Evolutionary conservation across 2,113 vertebrate species (phyloP), one percentile per base, ranked within the genome.

Genomic region (Alligator mississippiensis): DNA sequence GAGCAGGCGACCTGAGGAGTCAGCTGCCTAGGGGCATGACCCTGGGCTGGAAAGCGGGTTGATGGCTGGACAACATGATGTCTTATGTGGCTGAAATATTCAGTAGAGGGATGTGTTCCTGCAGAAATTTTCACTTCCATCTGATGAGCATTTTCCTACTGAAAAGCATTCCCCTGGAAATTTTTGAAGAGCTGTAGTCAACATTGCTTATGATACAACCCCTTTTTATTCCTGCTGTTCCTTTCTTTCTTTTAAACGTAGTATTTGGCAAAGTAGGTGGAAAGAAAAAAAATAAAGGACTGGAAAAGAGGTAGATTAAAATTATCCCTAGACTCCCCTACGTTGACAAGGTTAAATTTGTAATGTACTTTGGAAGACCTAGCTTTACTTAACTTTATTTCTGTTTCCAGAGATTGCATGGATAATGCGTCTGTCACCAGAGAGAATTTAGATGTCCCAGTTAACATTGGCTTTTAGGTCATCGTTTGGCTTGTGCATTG

Each of bases 181-280:
- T 15, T 38, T 34, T 91, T 28, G 19, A 9, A 21, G 60, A 25
- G 8, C 54, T 87, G 1, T 30, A 70, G 66, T 72, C 28, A 62
- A 77, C 9, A 72, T 70, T 79, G 64, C 24, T 47, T 34, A 21
- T 47, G 24, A 47, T n/a, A n/a, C 17, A 6, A 11, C 9, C 54
- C 14, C 74, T 84, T 91, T 88, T 85, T 9, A 68, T 76, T 82
- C 38, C 80, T 79, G 8, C 5, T 27, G 19, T 88, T 95, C 15
- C 12, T 84, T 74, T 63, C 34, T 80, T 30, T 5, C 22, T 70
- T 27, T 80, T 70, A 83, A 57, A 85, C 83, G 11, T 19, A 83
- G 38, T 88, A 81, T 81, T 84, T 75, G 58, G 12, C 86, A 19
- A 72, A 1, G 0, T 28, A 21, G 34, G 47, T 80, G 7, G 34